Percentiles rank a stretch among this genome's conserved stretches.
Evolutionary conservation across 2,113 vertebrate species (phyloP).

Genomic region (Andinoacara biseriatus): DNA sequence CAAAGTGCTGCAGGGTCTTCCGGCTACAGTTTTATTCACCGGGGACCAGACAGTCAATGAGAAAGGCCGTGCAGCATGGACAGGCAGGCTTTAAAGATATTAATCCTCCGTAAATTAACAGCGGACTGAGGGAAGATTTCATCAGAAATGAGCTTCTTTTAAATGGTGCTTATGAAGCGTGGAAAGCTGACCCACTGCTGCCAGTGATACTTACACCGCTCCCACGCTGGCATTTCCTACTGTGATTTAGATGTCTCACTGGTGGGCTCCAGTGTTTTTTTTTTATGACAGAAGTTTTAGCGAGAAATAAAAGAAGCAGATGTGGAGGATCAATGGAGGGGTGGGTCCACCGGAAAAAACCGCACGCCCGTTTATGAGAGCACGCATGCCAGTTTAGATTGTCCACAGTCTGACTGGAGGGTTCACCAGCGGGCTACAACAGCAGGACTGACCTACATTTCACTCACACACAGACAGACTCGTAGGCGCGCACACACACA

Average conservation of each 20-base stretch:
- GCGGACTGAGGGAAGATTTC: conserved; percentile 37
- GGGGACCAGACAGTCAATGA: conserved; percentile 8
- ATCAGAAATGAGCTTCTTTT: conserved; percentile 47
- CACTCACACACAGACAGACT: conserved; percentile 15
- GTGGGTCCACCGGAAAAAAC: background rate
- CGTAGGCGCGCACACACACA: background rate
- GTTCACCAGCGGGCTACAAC: conserved; percentile 65
- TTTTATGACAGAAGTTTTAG: background rate
- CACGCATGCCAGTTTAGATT: conserved; percentile 48
- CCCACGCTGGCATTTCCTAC: conserved; percentile 21
- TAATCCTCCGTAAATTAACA: conserved; percentile 67
- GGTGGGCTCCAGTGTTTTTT: background rate
- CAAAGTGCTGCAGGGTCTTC: conserved; percentile 52
- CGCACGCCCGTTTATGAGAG: background rate
- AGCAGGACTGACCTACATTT: conserved; percentile 80
- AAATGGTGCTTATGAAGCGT: conserved; percentile 21
- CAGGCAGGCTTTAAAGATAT: conserved; percentile 57
- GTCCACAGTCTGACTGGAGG: conserved; percentile 57
- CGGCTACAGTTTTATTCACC: conserved; percentile 35
- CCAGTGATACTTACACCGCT: conserved; percentile 17
- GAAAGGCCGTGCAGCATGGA: conserved; percentile 21
- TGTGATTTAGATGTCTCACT: conserved; percentile 32
- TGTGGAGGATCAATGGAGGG: conserved; percentile 12
- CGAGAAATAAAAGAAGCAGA: conserved; percentile 8
- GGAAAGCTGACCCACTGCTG: conserved; percentile 35